A percentile compares a stretch with the other conserved stretches of the same genome.
Conservation (phyloP, 2,888 invertebrate species). For the Periphyllus acericola region DNA sequence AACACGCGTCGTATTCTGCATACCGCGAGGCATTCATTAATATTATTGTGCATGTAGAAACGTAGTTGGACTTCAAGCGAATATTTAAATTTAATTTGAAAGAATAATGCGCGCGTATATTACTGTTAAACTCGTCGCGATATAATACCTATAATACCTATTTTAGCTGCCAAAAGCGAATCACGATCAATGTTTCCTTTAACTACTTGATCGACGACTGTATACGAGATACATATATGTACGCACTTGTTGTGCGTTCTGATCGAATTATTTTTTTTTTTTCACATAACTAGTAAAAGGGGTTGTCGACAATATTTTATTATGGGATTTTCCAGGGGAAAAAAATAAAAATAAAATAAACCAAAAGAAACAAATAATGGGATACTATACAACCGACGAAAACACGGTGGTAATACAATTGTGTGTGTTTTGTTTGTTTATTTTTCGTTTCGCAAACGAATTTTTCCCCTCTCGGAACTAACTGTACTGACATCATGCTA, state of each 20-base stretch:
- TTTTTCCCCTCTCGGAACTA: background rate
- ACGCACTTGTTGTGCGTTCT: slow-evolving; percentile 17
- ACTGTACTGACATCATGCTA: background rate
- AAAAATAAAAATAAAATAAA: background rate
- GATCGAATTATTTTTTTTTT: background rate
- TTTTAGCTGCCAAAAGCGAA: background rate
- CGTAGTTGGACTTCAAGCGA: no score
- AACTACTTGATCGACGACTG: background rate
- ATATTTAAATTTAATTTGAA: no score
- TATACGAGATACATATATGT: background rate
- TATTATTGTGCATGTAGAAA: no score
- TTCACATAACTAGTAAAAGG: background rate
- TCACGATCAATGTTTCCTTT: background rate
- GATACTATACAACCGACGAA: background rate
- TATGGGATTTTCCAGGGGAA: slow-evolving; percentile 19
- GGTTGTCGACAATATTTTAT: slow-evolving; percentile 1
- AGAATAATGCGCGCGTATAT: no score
- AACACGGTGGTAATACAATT: slow-evolving; percentile 31
- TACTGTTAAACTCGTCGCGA: no score
- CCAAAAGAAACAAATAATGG: slow-evolving; percentile 17
- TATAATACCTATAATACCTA: background rate
- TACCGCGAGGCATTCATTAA: no score
- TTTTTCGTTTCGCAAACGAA: background rate
- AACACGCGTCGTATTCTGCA: no score
- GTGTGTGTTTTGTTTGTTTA: background rate